phyloP scores from a whole-genome alignment of 2,888 invertebrate genomes.

The Epistrophe eligans region DNA sequence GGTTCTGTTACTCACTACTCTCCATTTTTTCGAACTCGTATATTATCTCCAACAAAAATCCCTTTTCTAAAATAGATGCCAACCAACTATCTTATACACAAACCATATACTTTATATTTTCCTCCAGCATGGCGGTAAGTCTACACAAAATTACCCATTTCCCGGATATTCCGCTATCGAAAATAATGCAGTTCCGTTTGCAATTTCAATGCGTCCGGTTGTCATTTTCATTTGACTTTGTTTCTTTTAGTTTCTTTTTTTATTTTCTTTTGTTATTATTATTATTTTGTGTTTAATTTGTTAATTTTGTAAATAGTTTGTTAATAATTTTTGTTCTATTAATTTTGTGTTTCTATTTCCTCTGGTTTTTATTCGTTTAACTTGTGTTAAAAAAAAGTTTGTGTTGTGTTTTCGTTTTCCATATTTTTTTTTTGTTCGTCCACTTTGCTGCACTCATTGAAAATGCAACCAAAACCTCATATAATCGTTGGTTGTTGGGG shows the following conservation, averaged over 20 bases:
- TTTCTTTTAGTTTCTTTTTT: constrained; percentile 37
- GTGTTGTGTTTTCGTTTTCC: constrained; percentile 12
- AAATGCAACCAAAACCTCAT: constrained; percentile 65
- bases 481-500: constrained; percentile 78
- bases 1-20: constrained; percentile 3
- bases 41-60: background rate
- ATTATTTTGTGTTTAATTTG: constrained; percentile 12
- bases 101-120: constrained; percentile 1
- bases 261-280: constrained; percentile 35
- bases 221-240: constrained; percentile 24
- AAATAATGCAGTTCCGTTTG: constrained; percentile 59
- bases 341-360: background rate
- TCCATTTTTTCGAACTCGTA: background rate
- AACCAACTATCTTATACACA: constrained; percentile 11
- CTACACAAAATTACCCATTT: constrained; percentile 35
- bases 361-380: constrained; percentile 20
- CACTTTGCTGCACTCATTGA: background rate
- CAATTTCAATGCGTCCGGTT: constrained; percentile 62
- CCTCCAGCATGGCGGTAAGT: background rate
- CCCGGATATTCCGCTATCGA: constrained; percentile 66
- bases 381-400: too few relatives aligned
- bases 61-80: background rate
- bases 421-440: constrained; percentile 1
- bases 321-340: constrained; percentile 25
- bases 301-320: constrained; percentile 8